Evolutionary conservation across 2,797 vertebrate species (phyloP).

Genomic region (Coilia nasus): DNA sequence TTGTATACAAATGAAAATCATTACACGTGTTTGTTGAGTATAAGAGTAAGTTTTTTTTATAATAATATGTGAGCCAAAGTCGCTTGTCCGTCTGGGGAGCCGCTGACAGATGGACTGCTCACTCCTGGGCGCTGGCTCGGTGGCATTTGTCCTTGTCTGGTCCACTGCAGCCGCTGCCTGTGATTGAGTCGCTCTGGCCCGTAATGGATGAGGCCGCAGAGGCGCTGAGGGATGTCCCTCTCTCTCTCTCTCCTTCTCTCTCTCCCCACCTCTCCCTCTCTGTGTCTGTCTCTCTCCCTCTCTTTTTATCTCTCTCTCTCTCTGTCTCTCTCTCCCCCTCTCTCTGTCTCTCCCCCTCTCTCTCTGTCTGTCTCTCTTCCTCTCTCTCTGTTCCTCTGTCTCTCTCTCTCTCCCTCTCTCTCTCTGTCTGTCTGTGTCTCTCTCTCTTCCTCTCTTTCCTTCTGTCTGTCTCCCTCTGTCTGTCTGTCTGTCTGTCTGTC

Average conservation of each 20-base stretch:
- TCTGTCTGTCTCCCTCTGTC: neutral
- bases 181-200: constrained; percentile 4
- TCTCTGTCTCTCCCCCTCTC: constrained; percentile 29
- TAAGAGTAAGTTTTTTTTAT: neutral
- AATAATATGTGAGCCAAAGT: neutral
- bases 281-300: too few species aligned
- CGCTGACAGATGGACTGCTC: neutral
- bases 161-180: neutral
- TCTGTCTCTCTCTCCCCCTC: constrained; percentile 42
- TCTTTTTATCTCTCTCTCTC: neutral
- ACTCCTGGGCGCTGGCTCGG: neutral
- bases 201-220: constrained; percentile 37
- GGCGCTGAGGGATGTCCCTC: constrained; percentile 22
- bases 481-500: constrained; percentile 5
- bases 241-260: too few species aligned
- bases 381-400: constrained; percentile 37
- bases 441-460: constrained; percentile 25
- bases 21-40: neutral
- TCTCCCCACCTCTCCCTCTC: neutral
- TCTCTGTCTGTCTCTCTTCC: constrained; percentile 4
- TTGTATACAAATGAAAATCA: neutral
- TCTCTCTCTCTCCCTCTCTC: constrained; percentile 21
- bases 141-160: constrained; percentile 25
- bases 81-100: neutral
- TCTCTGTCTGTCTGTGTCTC: constrained; percentile 10